A percentile compares a stretch with the other conserved stretches of the same genome.
These are phyloP conservation scores for Oncorhynchus masou DNA, from an alignment of 2,113 vertebrate genomes.

Conservation along the genomic window DNA sequence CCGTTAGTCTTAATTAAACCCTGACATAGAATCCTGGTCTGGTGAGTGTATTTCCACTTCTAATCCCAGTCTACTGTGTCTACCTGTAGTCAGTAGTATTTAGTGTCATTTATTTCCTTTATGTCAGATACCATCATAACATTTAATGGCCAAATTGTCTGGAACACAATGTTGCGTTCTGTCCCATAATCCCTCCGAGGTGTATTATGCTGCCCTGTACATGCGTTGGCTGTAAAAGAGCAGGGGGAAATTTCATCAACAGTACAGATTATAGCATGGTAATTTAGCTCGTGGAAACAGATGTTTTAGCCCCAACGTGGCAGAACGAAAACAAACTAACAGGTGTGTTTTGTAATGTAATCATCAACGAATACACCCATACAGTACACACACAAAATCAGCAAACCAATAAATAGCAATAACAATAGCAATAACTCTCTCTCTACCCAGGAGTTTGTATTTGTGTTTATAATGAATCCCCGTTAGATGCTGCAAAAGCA, in stretches of 20 bases:
- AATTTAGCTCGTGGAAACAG: no score
- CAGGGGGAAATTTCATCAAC: background rate
- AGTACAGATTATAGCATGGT: background rate
- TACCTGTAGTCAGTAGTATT: background rate
- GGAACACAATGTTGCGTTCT: background rate
- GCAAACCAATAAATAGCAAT: background rate
- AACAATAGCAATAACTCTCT: background rate
- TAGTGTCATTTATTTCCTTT: no score
- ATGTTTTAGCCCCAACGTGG: background rate
- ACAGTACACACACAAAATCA: background rate
- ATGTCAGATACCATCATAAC: background rate
- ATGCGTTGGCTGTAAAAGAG: background rate
- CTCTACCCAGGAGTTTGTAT: conserved; percentile 12
- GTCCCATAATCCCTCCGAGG: background rate
- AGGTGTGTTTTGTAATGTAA: conserved; percentile 9
- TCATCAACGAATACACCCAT: background rate
- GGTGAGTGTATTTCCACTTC: background rate
- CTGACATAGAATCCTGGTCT: background rate
- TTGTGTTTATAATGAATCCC: no score
- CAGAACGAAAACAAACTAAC: background rate
- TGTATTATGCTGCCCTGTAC: background rate
- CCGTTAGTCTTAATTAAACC: background rate
- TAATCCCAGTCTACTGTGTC: no score
- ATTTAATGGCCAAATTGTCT: background rate
- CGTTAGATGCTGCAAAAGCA: no score